These are phyloP conservation scores for Melitaea cinxia DNA, from an alignment of 1,140 invertebrate genomes.

Conservation along the genomic window DNA sequence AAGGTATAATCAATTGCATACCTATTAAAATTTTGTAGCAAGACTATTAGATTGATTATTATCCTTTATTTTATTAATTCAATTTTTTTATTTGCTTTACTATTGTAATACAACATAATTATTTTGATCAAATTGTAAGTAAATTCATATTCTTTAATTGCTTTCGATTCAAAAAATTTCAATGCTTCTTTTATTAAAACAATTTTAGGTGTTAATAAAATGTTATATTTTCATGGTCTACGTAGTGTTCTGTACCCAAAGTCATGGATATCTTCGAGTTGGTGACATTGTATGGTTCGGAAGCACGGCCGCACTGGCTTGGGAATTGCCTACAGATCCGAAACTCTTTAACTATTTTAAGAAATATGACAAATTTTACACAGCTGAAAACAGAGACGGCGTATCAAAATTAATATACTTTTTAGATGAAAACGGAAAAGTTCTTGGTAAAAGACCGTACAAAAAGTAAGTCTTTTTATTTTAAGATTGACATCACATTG, in stretches of 20 bases:
- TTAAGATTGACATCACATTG: no score
- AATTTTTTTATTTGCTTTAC: no score
- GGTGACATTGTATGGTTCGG: slow-evolving; percentile 85
- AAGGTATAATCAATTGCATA: no score
- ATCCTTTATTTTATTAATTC: no score
- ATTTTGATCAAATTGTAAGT: no score
- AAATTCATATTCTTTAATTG: no score
- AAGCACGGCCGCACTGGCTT: slow-evolving; percentile 87
- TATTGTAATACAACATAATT: no score
- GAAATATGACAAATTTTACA: slow-evolving; percentile 49
- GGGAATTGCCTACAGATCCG: slow-evolving; percentile 86
- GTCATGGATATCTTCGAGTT: slow-evolving; percentile 63
- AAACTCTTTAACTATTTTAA: slow-evolving; percentile 58
- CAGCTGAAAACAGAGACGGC: slow-evolving; percentile 55
- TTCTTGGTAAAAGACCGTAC: slow-evolving; percentile 58
- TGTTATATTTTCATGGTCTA: not conserved
- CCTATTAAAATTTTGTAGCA: no score
- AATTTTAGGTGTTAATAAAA: no score
- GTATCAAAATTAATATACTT: slow-evolving; percentile 59
- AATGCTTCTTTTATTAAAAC: no score
- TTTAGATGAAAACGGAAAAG: slow-evolving; percentile 64
- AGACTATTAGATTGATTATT: no score
- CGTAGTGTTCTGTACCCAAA: slow-evolving; percentile 67
- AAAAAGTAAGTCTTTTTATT: slow-evolving; percentile 46
- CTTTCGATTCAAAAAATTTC: no score